Evolutionary conservation across 2,113 vertebrate species (phyloP).

Genomic region (Hypanus sabinus): DNA sequence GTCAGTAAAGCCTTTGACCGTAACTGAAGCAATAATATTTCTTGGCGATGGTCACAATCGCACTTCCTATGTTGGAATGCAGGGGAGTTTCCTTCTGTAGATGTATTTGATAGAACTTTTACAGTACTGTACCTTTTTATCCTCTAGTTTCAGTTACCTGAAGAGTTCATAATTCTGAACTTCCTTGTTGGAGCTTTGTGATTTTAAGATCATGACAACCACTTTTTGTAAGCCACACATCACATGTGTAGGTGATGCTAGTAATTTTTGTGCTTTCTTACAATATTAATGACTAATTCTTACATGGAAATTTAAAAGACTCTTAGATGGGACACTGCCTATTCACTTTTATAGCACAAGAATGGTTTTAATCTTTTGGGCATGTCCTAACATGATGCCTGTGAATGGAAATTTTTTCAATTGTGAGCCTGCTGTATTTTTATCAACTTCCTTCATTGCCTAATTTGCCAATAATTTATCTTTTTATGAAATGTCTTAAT

Average conservation of each 20-base stretch:
- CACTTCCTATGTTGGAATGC: background rate
- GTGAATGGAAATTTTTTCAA: background rate
- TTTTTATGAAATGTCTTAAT: slow-evolving; percentile 39
- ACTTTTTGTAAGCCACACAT: slow-evolving; percentile 24
- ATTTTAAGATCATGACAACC: slow-evolving; percentile 35
- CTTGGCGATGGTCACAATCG: slow-evolving; percentile 25
- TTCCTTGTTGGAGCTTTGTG: slow-evolving; percentile 15
- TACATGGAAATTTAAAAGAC: slow-evolving; percentile 27
- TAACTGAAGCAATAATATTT: slow-evolving; percentile 38
- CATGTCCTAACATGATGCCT: slow-evolving; percentile 25
- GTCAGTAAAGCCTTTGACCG: slow-evolving; percentile 31
- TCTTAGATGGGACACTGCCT: slow-evolving; percentile 24
- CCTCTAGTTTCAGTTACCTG: slow-evolving; percentile 28
- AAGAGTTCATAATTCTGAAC: slow-evolving; percentile 13
- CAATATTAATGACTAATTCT: slow-evolving; percentile 34
- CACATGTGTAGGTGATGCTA: slow-evolving; percentile 3
- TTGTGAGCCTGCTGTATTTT: slow-evolving; percentile 38
- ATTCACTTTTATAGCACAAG: slow-evolving; percentile 35
- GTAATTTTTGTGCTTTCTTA: slow-evolving; percentile 33
- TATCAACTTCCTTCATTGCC: slow-evolving; percentile 30
- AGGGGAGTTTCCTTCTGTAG: background rate
- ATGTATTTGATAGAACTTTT: slow-evolving; percentile 34
- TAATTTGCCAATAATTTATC: slow-evolving; percentile 37
- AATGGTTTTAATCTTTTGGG: slow-evolving; percentile 28
- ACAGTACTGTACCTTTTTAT: slow-evolving; percentile 28